Base-by-base conservation (phyloP, 2,113 vertebrate species). In the Muntiacus reevesi region DNA sequence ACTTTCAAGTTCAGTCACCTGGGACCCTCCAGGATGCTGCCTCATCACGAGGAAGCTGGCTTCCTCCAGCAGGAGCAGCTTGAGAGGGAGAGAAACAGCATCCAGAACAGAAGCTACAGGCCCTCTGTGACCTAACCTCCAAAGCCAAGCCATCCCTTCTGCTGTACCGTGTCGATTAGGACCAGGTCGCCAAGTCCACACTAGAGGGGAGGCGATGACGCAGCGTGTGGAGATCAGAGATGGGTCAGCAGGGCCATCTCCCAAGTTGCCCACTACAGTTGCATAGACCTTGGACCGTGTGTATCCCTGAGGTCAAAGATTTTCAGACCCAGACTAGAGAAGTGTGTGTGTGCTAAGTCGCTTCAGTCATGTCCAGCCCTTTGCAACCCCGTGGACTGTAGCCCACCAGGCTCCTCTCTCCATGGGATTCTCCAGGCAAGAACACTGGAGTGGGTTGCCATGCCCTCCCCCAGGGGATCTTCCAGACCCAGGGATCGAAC, bases 111-210 rank as follows among this genome's bases (percentile, higher is more conserved):
- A 27, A 50, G 54, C 64, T 10, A 6, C 59, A 3, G 59, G 6
- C 74, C 25, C 36, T 33, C 23, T 13, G 13, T 7, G 4, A 28
- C 60, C 76, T 2, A 19, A 33, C 13, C 52, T 40, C 13, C 5
- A 14, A 16, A 52, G 82, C 1, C 23, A 13, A 16, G 0, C n/a
- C 17, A 1, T 13, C 47, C 25, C 64, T 17, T 45, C 28, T 1
- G 16, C 50, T 14, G 57, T 1, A 2, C 28, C 1, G 0, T 6
- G 8, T 5, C 2, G 2, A 7, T 17, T 13, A 23, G 33, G 40
- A 19, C n/a, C n/a, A 19, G 33, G 21, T 6, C 50, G 6, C 10
- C 12, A 12, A 14, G 87, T 7, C 52, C 23, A 23, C 57, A 3
- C 90, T 33, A 5, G 13, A 67, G 25, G n/a, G 1, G 27, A 64